These are phyloP conservation scores for Caenorhabditis angaria DNA, from an alignment of 2,888 invertebrate species.

Conservation along the genomic window DNA sequence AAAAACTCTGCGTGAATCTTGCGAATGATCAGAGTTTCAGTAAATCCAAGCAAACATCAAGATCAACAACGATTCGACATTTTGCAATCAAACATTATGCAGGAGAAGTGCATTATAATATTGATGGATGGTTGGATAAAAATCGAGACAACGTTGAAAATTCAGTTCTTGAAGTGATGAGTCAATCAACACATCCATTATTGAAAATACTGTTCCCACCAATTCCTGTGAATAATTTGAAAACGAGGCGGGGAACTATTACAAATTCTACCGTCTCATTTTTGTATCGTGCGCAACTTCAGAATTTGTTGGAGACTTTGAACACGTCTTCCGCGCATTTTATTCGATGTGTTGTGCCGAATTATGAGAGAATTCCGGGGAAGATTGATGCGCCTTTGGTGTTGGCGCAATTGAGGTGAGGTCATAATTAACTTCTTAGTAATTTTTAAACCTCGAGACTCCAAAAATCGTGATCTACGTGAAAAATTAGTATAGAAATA, in stretches of 20 bases:
- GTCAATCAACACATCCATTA: slow-evolving; percentile 60
- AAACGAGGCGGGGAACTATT: slow-evolving; percentile 46
- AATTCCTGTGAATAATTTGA: slow-evolving; percentile 29
- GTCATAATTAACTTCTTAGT: not conserved
- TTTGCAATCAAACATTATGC: slow-evolving; percentile 73
- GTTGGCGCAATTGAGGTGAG: slow-evolving; percentile 64
- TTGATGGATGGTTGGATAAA: slow-evolving; percentile 74
- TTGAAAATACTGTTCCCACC: slow-evolving; percentile 58
- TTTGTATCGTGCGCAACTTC: slow-evolving; percentile 64
- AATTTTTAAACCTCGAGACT: no score
- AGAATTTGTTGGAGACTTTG: slow-evolving; percentile 66
- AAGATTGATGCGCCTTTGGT: slow-evolving; percentile 63
- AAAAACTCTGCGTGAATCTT: slow-evolving; percentile 61
- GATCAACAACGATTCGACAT: slow-evolving; percentile 58
- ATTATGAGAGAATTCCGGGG: slow-evolving; percentile 66
- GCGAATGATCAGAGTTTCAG: slow-evolving; percentile 47
- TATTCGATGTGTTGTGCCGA: slow-evolving; percentile 73
- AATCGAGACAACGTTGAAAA: slow-evolving; percentile 69
- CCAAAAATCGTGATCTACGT: no score
- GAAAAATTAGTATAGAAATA: no score
- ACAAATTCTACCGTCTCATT: slow-evolving; percentile 53
- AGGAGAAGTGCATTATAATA: slow-evolving; percentile 74
- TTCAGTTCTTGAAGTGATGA: slow-evolving; percentile 71
- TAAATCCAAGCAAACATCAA: slow-evolving; percentile 70
- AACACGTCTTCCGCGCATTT: slow-evolving; percentile 70